Evolutionary conservation across 2,888 invertebrate genomes (phyloP).

Genomic region (Cephus pulcher): DNA sequence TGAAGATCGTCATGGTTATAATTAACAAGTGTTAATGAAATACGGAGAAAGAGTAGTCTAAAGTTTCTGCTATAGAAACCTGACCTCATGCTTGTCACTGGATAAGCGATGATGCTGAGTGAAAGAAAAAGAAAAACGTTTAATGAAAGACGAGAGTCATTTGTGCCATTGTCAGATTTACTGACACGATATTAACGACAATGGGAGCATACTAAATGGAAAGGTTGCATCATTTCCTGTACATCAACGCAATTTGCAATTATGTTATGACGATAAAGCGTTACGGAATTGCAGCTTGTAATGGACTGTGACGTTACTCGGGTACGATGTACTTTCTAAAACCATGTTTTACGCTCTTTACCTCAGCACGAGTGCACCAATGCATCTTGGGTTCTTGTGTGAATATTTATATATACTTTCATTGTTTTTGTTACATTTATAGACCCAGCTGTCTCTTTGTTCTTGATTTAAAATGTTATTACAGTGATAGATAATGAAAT

Average conservation of each 20-base stretch:
- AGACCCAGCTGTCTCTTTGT: not conserved
- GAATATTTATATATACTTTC: not conserved
- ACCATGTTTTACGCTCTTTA: slow-evolving; percentile 8
- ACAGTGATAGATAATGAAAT: slow-evolving; percentile 20
- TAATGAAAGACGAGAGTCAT: not conserved
- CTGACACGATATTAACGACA: not conserved
- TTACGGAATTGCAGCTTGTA: slow-evolving; percentile 33
- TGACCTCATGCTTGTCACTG: not conserved
- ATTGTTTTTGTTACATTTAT: not conserved
- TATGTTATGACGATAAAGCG: slow-evolving; percentile 34
- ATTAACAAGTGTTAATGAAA: not conserved
- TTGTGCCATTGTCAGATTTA: not conserved
- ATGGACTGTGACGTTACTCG: slow-evolving; percentile 27
- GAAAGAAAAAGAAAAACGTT: not conserved
- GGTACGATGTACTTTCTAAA: slow-evolving; percentile 31
- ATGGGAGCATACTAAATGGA: slow-evolving; percentile 25
- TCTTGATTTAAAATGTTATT: not conserved
- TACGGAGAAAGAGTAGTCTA: not conserved
- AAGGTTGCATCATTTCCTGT: slow-evolving; percentile 39
- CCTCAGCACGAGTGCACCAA: not conserved
- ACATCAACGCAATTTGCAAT: slow-evolving; percentile 40
- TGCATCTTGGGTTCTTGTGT: not conserved
- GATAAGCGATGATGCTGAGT: not conserved
- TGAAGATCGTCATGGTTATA: not conserved
- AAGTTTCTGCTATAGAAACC: not conserved